Base-by-base conservation (phyloP, 2,888 invertebrate genomes). In the Cheilosia vulpina region DNA sequence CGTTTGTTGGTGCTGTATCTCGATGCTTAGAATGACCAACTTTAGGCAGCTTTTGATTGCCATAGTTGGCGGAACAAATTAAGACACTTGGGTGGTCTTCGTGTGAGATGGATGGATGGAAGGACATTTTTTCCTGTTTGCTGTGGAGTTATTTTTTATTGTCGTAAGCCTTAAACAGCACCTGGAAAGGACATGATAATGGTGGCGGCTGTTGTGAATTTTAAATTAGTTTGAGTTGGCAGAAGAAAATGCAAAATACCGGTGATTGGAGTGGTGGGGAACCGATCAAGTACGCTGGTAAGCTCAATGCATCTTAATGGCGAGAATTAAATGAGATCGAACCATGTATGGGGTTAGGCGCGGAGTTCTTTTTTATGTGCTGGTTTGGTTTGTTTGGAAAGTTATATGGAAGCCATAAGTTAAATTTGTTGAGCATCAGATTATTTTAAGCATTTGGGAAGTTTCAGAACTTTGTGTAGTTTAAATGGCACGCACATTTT, bases 21-120 rank as follows among this genome's bases (percentile, higher is more conserved):
- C 63, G 63, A 72, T 81, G 66, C 76, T 55, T 80, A 43, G 50
- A 76, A 76, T 63, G 71, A 60, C 62, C 69, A 81, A 68, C 76
- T 76, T 85, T 71, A 76, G 71, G 57, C 66, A 76, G 76, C 65
- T 60, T 66, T 69, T 84, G 79, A 80, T 84, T 81, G 72, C 85
- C 77, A 68, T 81, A 82, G 81, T 82, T 87, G 85, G 85, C 69
- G 81, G 68, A 87, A 82, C 77, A 87, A 87, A 87, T 87, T 87
- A 82, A 87, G 82, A 87, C 82, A 82, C 85, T 82, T 87, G 85
- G 85, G 85, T 87, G 85, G 85, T 81, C 85, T 77, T 53, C 58
- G 68, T 58, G 68, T 63, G 60, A 81, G 76, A 66, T 80, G 71
- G 63, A 63, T 76, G 71, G 72, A 58, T 72, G 73, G 66, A 77